Evolutionary conservation across 2,113 vertebrate species (phyloP).

Genomic region (Pogona vitticeps): DNA sequence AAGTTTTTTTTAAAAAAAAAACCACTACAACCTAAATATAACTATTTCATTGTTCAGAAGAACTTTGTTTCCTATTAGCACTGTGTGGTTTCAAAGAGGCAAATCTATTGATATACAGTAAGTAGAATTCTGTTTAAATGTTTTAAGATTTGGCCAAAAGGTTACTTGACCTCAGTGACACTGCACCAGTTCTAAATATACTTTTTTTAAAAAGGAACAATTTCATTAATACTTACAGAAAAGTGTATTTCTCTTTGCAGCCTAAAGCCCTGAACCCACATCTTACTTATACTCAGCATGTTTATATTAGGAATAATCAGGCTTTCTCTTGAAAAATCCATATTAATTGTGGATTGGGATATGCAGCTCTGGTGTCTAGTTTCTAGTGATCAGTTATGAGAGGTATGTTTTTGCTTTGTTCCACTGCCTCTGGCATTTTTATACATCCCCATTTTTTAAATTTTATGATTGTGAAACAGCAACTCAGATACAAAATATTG

Average conservation of each 20-base stretch:
- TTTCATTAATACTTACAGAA: not conserved
- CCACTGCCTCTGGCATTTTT: not conserved
- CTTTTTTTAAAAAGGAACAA: not conserved
- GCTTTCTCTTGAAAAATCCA: not conserved
- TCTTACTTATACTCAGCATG: not conserved
- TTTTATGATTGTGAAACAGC: not conserved
- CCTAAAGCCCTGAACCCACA: not conserved
- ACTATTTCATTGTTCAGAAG: not conserved
- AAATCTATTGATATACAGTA: not conserved
- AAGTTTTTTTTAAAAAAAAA: not conserved
- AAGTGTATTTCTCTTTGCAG: not conserved
- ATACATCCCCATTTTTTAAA: not conserved
- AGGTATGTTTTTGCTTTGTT: not conserved
- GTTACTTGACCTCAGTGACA: too few species aligned
- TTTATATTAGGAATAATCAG: not conserved
- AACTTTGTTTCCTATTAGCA: not conserved
- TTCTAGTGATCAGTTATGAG: not conserved
- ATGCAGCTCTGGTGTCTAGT: not conserved
- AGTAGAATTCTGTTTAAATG: not conserved
- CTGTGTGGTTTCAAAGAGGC: not conserved
- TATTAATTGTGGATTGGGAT: not conserved
- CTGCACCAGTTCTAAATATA: not conserved
- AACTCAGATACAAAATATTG: not conserved
- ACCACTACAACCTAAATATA: too few species aligned
- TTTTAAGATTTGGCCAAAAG: not conserved